Evolutionary conservation across 2,888 invertebrate genomes (phyloP), one percentile per base, ranked within the genome.

Genomic region (Polymixis flavicincta): DNA sequence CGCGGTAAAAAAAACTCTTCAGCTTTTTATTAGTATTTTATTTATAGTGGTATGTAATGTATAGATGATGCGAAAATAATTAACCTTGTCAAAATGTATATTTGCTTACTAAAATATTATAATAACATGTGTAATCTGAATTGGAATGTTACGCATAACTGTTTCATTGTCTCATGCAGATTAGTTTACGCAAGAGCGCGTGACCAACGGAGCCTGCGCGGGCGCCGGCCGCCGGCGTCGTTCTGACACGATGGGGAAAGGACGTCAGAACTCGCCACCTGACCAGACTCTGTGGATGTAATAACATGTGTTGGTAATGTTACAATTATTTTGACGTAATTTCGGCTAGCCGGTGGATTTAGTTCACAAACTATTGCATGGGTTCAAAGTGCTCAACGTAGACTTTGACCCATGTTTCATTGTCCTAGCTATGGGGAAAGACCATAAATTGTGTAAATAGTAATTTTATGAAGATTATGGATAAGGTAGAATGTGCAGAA

Each of bases 101-200:
- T 52, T 22, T 28, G 32, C 37, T 68, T 25, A 60, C 22, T 50
- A 76, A 82, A 72, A n/a, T 73, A 70, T 77, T 72, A 71, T 48
- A 72, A 84, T 84, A 68, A 71, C 57, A 76, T 82, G 67, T 73
- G 67, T 73, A 83, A 85, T 70, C 60, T 82, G 60, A 84, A 73
- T 68, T 72, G 19, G 52, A 69, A 75, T 76, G 84, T 82, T 79
- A 78, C 80, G 72, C 61, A 85, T 83, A 86, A 88, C 79, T 63
- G 48, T 87, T 88, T 87, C 87, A 89, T 90, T 89, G 87, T 89
- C 74, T 88, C 81, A 92, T 91, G 89, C 83, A 91, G 86, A 91
- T 91, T 88, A 88, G 85, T 82, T 92, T 92, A 84, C 87, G 85
- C 76, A 92, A 90, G 78, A 68, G 70, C 87, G 78, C 85, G 88